These are phyloP conservation scores for Ictalurus furcatus DNA, from an alignment of 2,113 vertebrate species.

Conservation along the genomic window DNA sequence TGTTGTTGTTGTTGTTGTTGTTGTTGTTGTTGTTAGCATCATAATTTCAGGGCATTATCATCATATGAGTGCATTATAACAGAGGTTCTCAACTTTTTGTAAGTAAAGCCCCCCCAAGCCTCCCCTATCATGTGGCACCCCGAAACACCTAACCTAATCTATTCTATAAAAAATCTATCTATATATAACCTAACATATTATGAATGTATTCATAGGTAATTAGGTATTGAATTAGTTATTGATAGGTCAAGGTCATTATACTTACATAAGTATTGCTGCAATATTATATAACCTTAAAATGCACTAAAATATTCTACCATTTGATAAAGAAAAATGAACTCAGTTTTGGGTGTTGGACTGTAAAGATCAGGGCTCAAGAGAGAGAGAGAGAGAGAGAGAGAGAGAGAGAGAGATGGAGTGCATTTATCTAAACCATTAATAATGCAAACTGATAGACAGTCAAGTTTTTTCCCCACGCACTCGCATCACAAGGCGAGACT, in stretches of 20 bases:
- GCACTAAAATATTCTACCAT: neutral
- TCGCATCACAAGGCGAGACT: slow-evolving; percentile 11
- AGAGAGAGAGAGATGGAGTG: too few species aligned
- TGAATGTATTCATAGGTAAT: neutral
- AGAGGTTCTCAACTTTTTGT: neutral
- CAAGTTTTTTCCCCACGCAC: neutral
- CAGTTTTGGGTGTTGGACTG: neutral
- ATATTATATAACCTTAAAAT: neutral
- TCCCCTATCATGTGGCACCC: too few species aligned
- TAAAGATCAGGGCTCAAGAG: neutral
- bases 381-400: neutral
- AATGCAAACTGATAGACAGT: slow-evolving; percentile 10
- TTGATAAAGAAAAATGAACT: neutral
- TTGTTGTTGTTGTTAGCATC: neutral
- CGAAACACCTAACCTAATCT: too few species aligned
- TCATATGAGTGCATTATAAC: neutral
- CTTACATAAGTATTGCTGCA: neutral
- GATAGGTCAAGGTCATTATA: neutral
- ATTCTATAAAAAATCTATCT: too few species aligned
- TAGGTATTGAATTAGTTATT: neutral
- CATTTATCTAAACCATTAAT: slow-evolving; percentile 24
- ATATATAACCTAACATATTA: too few species aligned
- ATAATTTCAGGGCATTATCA: neutral
- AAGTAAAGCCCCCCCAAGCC: too few species aligned
- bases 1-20: neutral